These are phyloP conservation scores for Pocillopora grandis DNA, from an alignment of 92 coral and sea anemone species.

Conservation along the genomic window DNA sequence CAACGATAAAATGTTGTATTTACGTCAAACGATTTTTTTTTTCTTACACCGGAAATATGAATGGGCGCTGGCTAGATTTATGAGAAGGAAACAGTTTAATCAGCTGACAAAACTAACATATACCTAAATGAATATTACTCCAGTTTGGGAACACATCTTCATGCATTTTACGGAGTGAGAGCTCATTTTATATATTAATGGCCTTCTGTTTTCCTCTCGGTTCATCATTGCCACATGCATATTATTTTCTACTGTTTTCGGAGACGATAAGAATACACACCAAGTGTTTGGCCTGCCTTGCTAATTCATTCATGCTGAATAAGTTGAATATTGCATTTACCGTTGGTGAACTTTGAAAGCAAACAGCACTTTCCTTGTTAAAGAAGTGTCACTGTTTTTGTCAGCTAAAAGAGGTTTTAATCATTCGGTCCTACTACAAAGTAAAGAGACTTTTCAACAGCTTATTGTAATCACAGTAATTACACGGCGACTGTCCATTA, in stretches of 20 bases:
- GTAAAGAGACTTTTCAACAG: not conserved
- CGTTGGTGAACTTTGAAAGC: not conserved
- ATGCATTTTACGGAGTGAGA: not conserved
- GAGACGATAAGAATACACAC: not conserved
- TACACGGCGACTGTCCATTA: constrained; percentile 6
- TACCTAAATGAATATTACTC: not conserved
- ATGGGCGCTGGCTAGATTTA: not conserved
- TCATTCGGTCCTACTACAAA: not conserved
- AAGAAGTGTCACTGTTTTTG: constrained; percentile 1
- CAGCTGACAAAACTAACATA: not conserved
- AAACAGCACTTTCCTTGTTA: not conserved
- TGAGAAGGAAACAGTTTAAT: not conserved
- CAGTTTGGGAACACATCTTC: not conserved
- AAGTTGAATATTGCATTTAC: constrained; percentile 1
- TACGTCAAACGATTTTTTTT: not conserved
- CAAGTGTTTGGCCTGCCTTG: not conserved
- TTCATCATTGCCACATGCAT: not conserved
- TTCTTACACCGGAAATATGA: not conserved
- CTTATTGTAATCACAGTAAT: not conserved
- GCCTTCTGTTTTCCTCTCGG: not conserved
- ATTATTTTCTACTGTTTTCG: not conserved
- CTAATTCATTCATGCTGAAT: not conserved
- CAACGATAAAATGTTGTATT: constrained; percentile 2
- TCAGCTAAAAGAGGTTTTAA: not conserved
- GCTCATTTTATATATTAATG: not conserved